Evolutionary conservation across 53 echinoderm and acorn worm species (phyloP).

Genomic region (Henricia sp.): DNA sequence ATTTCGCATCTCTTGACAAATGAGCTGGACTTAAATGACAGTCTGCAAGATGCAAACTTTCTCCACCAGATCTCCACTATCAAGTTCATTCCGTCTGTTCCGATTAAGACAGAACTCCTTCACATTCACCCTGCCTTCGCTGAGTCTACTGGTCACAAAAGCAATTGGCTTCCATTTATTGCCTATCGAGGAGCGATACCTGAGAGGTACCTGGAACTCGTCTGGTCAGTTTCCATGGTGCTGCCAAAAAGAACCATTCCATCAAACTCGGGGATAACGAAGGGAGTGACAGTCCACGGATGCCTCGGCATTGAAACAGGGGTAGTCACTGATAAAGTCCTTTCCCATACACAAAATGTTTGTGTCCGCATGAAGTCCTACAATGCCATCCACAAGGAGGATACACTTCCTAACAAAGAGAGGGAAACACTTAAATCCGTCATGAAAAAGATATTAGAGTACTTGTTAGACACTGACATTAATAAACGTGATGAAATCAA

Average conservation of each 20-base stretch:
- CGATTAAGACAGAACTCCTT: neutral
- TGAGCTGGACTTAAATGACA: neutral
- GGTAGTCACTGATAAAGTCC: slow-evolving; percentile 12
- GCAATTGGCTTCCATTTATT: neutral
- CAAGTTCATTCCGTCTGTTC: slow-evolving; percentile 48
- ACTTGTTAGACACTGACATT: neutral
- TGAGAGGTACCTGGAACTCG: slow-evolving; percentile 30
- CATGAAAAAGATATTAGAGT: slow-evolving; percentile 6
- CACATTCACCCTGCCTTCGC: slow-evolving; percentile 46
- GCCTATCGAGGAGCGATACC: slow-evolving; percentile 44
- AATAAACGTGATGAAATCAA: slow-evolving; percentile 1
- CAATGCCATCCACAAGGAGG: slow-evolving; percentile 50
- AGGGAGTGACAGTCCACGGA: slow-evolving; percentile 29
- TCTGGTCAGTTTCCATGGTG: slow-evolving; percentile 47
- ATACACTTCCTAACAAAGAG: slow-evolving; percentile 20
- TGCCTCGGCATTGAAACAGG: slow-evolving; percentile 35
- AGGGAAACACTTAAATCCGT: slow-evolving; percentile 20
- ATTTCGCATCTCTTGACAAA: neutral
- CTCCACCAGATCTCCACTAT: slow-evolving; percentile 17
- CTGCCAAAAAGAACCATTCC: slow-evolving; percentile 42
- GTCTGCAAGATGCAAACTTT: neutral
- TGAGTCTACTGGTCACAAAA: neutral
- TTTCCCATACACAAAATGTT: slow-evolving; percentile 41
- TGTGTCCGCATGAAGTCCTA: slow-evolving; percentile 32
- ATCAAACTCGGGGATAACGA: neutral